These are phyloP conservation scores for Neomicropteryx cornuta DNA, from an alignment of 1,140 invertebrate genomes.

Conservation along the genomic window DNA sequence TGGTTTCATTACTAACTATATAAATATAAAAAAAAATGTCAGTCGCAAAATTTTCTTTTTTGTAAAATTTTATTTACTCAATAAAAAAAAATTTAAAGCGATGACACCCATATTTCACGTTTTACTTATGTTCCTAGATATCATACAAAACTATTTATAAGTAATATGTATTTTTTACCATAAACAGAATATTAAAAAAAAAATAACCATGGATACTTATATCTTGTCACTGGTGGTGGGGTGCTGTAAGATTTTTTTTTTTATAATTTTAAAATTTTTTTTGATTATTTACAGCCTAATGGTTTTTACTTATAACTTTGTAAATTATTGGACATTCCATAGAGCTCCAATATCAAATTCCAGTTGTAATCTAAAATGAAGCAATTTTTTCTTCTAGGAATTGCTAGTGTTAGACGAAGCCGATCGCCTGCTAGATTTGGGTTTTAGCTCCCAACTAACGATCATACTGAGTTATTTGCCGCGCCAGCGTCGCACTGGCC, in stretches of 20 bases:
- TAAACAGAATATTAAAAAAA: background rate
- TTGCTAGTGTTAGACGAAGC: conserved; percentile 95
- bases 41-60: too few species aligned
- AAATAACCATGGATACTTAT: too few species aligned
- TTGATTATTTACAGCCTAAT: conserved; percentile 1
- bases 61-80: too few species aligned
- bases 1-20: too few species aligned
- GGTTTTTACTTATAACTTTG: conserved; percentile 17
- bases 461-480: conserved; percentile 87
- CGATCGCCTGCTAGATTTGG: conserved; percentile 85
- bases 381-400: conserved; percentile 51
- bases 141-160: too few species aligned
- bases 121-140: too few species aligned
- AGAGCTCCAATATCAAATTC: background rate
- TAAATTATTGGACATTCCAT: conserved; percentile 48
- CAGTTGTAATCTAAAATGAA: conserved; percentile 20
- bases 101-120: too few species aligned
- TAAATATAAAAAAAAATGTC: too few species aligned
- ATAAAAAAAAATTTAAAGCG: too few species aligned
- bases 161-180: too few species aligned
- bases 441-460: conserved; percentile 81
- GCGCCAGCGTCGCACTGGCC: conserved; percentile 84
- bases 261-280: conserved; percentile 3
- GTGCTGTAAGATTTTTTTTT: too few species aligned
- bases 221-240: too few species aligned